These are phyloP conservation scores for Polydrusus cervinus DNA, from an alignment of 2,888 invertebrate genomes.

Conservation along the genomic window DNA sequence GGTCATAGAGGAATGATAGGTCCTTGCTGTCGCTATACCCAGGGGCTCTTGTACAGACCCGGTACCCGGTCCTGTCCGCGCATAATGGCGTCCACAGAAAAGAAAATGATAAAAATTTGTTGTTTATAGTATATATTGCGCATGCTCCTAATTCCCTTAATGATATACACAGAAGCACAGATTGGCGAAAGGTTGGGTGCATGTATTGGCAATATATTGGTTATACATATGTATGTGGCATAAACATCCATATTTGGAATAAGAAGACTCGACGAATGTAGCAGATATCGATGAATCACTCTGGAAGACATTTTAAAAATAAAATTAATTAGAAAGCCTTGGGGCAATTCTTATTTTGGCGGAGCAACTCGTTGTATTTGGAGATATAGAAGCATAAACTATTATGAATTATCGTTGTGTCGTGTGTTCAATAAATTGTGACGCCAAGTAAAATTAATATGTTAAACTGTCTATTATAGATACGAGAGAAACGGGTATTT, in stretches of 20 bases:
- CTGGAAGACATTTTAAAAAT: slow-evolving; percentile 32
- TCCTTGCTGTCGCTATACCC: too few relatives aligned
- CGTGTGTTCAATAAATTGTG: not conserved
- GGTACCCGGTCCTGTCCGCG: too few relatives aligned
- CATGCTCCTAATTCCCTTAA: too few relatives aligned
- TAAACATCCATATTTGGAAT: slow-evolving; percentile 38
- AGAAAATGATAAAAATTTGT: too few relatives aligned
- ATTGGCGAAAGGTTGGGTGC: too few relatives aligned
- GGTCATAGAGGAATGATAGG: too few relatives aligned
- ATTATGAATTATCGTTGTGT: not conserved
- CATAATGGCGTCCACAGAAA: too few relatives aligned
- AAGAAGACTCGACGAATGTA: slow-evolving; percentile 36
- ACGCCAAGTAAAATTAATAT: not conserved
- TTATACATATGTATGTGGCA: not conserved
- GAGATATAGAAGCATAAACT: not conserved
- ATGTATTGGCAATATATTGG: too few relatives aligned
- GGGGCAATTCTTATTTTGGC: slow-evolving; percentile 10
- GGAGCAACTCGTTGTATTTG: not conserved
- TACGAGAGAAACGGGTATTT: too few relatives aligned
- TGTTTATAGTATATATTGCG: too few relatives aligned
- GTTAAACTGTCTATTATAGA: not conserved
- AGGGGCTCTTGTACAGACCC: too few relatives aligned
- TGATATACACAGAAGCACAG: too few relatives aligned
- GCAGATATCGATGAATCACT: slow-evolving; percentile 33
- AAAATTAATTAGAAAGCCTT: slow-evolving; percentile 27